These are phyloP conservation scores for Nomada hirtipes DNA, from an alignment of 2,888 invertebrate species.

Conservation along the genomic window DNA sequence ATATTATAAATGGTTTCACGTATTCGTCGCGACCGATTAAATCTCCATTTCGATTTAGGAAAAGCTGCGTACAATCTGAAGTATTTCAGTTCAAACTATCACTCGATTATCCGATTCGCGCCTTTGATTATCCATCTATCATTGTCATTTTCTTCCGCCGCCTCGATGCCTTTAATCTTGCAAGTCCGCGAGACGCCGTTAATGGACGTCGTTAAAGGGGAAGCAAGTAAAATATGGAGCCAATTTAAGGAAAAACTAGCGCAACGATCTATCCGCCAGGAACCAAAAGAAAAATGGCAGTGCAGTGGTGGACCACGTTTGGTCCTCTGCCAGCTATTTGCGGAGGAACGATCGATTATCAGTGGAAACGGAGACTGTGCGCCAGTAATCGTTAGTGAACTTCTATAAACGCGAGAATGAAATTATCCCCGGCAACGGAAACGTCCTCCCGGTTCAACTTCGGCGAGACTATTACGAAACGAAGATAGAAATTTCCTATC, in stretches of 20 bases:
- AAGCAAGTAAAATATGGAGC: neutral
- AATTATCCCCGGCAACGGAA: slow-evolving; percentile 8
- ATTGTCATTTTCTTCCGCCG: neutral
- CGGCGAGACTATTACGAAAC: neutral
- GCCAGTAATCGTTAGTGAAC: slow-evolving; percentile 8
- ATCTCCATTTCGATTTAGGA: neutral
- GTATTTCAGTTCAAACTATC: neutral
- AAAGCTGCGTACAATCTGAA: neutral
- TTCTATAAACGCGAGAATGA: slow-evolving; percentile 8
- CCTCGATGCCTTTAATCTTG: neutral
- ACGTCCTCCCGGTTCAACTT: neutral
- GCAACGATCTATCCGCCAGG: neutral
- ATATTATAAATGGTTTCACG: neutral
- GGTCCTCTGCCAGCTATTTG: slow-evolving; percentile 57
- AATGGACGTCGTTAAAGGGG: no score
- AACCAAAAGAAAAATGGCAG: neutral
- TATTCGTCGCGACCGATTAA: no score
- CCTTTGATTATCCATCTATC: neutral
- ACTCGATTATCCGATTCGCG: neutral
- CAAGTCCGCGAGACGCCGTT: no score
- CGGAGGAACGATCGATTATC: slow-evolving; percentile 44
- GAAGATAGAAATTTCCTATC: neutral
- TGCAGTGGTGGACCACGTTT: slow-evolving; percentile 24
- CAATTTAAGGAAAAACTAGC: neutral
- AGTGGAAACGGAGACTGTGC: slow-evolving; percentile 2